phyloP scores from a whole-genome alignment of 2,888 invertebrate genomes.

The Rhogogaster chlorosoma region DNA sequence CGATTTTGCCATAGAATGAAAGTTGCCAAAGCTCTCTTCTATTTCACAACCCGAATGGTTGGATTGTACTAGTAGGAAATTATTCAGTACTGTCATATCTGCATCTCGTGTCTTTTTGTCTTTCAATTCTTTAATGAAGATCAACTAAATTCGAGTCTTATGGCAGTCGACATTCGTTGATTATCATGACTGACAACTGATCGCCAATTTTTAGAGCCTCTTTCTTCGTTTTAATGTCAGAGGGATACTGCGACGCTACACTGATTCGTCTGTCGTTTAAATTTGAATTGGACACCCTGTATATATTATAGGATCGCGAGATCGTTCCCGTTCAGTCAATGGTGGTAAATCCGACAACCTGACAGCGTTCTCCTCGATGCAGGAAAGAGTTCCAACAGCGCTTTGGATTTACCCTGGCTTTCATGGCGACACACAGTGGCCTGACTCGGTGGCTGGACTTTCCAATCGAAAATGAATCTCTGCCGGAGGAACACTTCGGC shows the following conservation, averaged over 20 bases:
- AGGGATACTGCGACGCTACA: conserved; percentile 20
- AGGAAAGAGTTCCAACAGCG: conserved; percentile 91
- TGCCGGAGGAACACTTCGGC: conserved; percentile 83
- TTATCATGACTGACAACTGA: neutral
- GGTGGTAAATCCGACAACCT: conserved; percentile 38
- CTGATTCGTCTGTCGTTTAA: conserved; percentile 19
- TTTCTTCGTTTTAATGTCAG: neutral
- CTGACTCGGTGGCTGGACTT: conserved; percentile 93
- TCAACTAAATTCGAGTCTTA: neutral
- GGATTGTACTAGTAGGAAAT: neutral
- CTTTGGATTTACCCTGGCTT: conserved; percentile 91
- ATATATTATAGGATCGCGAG: conserved; percentile 37
- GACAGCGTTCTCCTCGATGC: conserved; percentile 67
- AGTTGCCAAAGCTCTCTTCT: neutral
- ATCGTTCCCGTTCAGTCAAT: conserved; percentile 43
- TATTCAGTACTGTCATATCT: neutral
- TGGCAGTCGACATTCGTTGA: neutral
- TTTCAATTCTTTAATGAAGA: neutral
- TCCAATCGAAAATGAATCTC: conserved; percentile 80
- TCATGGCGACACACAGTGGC: conserved; percentile 94
- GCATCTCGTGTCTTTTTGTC: neutral
- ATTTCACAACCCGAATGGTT: neutral
- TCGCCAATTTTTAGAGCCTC: neutral
- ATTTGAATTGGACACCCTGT: conserved; percentile 46
- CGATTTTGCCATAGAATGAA: neutral